These are phyloP conservation scores for Lordiphosa fenestrarum DNA, from an alignment of 2,888 invertebrate genomes.

Conservation along the genomic window DNA sequence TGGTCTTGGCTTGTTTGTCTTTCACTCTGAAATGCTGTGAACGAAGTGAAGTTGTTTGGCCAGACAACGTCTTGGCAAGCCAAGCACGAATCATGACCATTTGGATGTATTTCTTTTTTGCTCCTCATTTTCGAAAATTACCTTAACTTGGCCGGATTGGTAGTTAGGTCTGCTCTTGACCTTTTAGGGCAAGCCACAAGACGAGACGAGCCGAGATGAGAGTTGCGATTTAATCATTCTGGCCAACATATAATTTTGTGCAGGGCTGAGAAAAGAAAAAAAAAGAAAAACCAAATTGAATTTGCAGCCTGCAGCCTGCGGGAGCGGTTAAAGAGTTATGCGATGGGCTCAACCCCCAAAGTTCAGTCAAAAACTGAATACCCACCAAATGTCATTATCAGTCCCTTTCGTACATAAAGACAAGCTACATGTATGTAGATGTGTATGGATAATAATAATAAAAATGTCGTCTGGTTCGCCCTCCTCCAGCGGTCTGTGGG, in stretches of 20 bases:
- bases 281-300: slow-evolving; percentile 16
- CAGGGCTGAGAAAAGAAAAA: slow-evolving; percentile 10
- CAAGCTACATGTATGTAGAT: slow-evolving; percentile 23
- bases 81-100: slow-evolving; percentile 65
- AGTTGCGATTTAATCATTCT: slow-evolving; percentile 38
- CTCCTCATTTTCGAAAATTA: slow-evolving; percentile 45
- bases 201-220: not conserved
- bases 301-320: not conserved
- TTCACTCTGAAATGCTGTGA: slow-evolving; percentile 64
- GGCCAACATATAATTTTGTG: slow-evolving; percentile 29
- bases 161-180: slow-evolving; percentile 42
- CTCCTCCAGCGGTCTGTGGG: slow-evolving; percentile 28
- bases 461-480: slow-evolving; percentile 54
- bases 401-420: slow-evolving; percentile 13
- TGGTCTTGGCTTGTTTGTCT: slow-evolving; percentile 67
- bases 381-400: slow-evolving; percentile 61
- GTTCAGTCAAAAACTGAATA: slow-evolving; percentile 42
- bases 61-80: slow-evolving; percentile 14
- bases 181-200: slow-evolving; percentile 42
- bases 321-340: slow-evolving; percentile 3
- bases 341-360: slow-evolving; percentile 23
- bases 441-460: slow-evolving; percentile 70
- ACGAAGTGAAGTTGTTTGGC: slow-evolving; percentile 32
- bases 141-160: slow-evolving; percentile 29
- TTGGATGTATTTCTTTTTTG: slow-evolving; percentile 39